Percentiles rank a stretch among this genome's conserved stretches.
These are phyloP conservation scores for Leucophenga montana DNA, from an alignment of 2,888 invertebrate genomes.

Conservation along the genomic window DNA sequence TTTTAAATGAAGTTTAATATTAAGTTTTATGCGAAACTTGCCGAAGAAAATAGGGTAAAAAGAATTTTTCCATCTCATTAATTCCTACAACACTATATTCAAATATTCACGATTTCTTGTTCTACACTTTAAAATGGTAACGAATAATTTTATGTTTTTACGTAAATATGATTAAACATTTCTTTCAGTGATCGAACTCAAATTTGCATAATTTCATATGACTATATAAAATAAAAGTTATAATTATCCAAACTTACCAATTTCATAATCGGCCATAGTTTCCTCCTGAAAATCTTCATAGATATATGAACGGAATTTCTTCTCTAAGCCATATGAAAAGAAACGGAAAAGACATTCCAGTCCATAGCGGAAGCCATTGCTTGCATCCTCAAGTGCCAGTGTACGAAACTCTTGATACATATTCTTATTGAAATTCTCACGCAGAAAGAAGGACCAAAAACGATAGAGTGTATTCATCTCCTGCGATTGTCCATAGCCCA, in stretches of 20 bases:
- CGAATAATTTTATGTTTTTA: too few relatives aligned
- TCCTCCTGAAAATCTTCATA: slow-evolving; percentile 97
- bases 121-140: too few relatives aligned
- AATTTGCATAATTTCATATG: not conserved
- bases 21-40: too few relatives aligned
- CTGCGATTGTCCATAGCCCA: slow-evolving; percentile 95
- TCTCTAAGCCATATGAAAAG: slow-evolving; percentile 97
- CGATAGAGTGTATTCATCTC: slow-evolving; percentile 99
- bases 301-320: slow-evolving; percentile 94
- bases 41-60: too few relatives aligned
- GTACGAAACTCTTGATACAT: slow-evolving; percentile 97
- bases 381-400: slow-evolving; percentile 94
- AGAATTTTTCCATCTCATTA: too few relatives aligned
- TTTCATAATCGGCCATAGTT: slow-evolving; percentile 91
- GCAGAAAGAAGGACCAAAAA: slow-evolving; percentile 99
- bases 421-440: slow-evolving; percentile 97
- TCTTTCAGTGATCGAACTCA: not conserved
- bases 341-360: slow-evolving; percentile 94
- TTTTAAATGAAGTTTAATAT: too few relatives aligned
- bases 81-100: too few relatives aligned
- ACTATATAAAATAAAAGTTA: too few relatives aligned
- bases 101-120: too few relatives aligned
- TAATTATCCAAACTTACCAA: slow-evolving; percentile 75
- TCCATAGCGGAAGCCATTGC: slow-evolving; percentile 89
- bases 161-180: too few relatives aligned